phyloP scores from a whole-genome alignment of 2,888 invertebrate species.

The Drosophila anomalipes region DNA sequence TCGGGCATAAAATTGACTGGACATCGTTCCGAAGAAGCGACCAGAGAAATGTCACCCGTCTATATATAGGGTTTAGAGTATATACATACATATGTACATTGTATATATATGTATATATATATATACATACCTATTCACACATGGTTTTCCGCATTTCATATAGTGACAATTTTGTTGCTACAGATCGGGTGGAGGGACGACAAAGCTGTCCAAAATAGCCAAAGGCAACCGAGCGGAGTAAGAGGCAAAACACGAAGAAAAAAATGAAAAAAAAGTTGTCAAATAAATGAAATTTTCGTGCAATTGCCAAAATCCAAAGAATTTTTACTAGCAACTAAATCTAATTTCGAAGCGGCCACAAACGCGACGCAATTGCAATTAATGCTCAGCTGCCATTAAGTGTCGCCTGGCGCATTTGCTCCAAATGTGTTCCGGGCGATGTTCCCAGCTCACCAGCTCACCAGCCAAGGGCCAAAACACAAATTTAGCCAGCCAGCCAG shows the following conservation, averaged over 20 bases:
- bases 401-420: constrained; percentile 60
- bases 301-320: constrained; percentile 82
- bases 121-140: constrained; percentile 64
- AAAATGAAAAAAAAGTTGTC: constrained; percentile 22
- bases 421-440: constrained; percentile 64
- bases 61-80: constrained; percentile 64
- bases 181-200: constrained; percentile 45
- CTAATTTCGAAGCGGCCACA: constrained; percentile 57
- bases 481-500: constrained; percentile 45
- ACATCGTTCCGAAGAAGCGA: constrained; percentile 67
- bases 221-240: constrained; percentile 37
- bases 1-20: constrained; percentile 68
- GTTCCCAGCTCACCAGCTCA: constrained; percentile 20
- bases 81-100: constrained; percentile 13
- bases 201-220: constrained; percentile 75
- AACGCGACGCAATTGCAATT: constrained; percentile 64
- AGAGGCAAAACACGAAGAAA: constrained; percentile 1
- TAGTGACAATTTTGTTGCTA: constrained; percentile 69
- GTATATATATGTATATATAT: constrained; percentile 16
- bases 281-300: constrained; percentile 78
- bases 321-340: constrained; percentile 68
- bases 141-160: constrained; percentile 78
- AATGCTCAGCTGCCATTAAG: constrained; percentile 67
- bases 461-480: constrained; percentile 50
- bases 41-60: constrained; percentile 72